A percentile compares a stretch with the other conserved stretches of the same genome.
Conservation (phyloP, 2,113 vertebrate species). For the Poecilia latipinna region DNA sequence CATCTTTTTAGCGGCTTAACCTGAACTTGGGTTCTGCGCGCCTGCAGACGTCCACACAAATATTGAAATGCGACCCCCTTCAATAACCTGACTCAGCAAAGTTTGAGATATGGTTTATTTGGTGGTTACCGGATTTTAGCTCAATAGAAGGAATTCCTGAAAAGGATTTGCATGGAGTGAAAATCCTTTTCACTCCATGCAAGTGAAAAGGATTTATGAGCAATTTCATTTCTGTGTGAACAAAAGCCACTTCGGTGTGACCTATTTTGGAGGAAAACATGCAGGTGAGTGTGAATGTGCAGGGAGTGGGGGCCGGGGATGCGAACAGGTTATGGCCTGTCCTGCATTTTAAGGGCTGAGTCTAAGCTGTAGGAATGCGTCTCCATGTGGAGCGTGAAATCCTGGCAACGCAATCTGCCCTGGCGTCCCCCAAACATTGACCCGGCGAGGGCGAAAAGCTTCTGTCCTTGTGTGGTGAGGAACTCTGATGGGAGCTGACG, state of each 20-base stretch:
- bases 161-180: no score
- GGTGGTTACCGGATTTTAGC: neutral
- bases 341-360: slow-evolving; percentile 40
- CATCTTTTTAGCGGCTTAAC: slow-evolving; percentile 36
- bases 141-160: neutral
- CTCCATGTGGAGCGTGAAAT: slow-evolving; percentile 55
- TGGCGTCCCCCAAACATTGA: neutral
- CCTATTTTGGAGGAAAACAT: neutral
- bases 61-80: neutral
- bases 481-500: neutral
- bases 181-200: no score
- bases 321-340: slow-evolving; percentile 68
- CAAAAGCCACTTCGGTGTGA: slow-evolving; percentile 37
- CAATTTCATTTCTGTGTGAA: slow-evolving; percentile 21
- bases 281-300: slow-evolving; percentile 23
- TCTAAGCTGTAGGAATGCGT: slow-evolving; percentile 66
- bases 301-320: slow-evolving; percentile 21
- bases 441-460: neutral
- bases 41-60: slow-evolving; percentile 20
- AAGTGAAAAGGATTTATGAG: neutral
- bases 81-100: neutral
- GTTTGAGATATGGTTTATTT: slow-evolving; percentile 1
- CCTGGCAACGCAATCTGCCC: slow-evolving; percentile 30
- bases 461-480: neutral
- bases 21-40: slow-evolving; percentile 36